Evolutionary conservation across 2,113 vertebrate species (phyloP), one percentile per base, ranked within the genome.

Genomic region (Anser brachyrhynchus): DNA sequence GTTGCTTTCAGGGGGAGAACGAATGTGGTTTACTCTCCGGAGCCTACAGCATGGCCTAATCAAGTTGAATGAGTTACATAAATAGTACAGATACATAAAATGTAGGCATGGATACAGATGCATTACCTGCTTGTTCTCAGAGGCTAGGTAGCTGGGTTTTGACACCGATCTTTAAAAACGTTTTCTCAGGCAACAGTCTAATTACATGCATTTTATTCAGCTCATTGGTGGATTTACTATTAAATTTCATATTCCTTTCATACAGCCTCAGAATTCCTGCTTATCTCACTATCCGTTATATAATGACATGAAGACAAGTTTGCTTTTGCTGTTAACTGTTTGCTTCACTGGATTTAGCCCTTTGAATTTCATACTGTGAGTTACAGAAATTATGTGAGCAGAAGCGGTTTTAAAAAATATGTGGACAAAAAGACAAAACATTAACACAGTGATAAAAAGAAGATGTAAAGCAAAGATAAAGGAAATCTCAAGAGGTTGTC

Each of bases 191-290:
- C 54, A 92, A 54, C 37, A 79, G 43, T 87, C 55, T 75, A 69
- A 97, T 96, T 94, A 66, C 37, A 87, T 82, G 25, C 35, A 77
- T 96, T 96, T 96, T 93, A 80, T 95, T 96, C 91, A 90, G 69
- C 69, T 96, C 89, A 92, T 92, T 81, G 66, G 46, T 79, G 92
- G 74, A 82, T 89, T 93, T 96, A 35, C 70, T 81, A 44, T 95
- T 96, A 92, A 55, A 81, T 90, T 80, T 89, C 90, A 67, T 81
- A 89, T 95, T 97, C 35, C 28, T 58, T 79, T 88, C 28, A 81
- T 92, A 87, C 35, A 90, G 85, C 83, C 51, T 77, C 58, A 78
- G 71, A 96, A 92, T 80, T 94, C 78, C 23, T 93, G 43, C 31
- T 93, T 97, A 81, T 81, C 66, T 93, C 82, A 73, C 83, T 93